A percentile compares a stretch with the other conserved stretches of the same genome.
phyloP scores from a whole-genome alignment of 2,113 vertebrate genomes.

The Malaclemys terrapin region DNA sequence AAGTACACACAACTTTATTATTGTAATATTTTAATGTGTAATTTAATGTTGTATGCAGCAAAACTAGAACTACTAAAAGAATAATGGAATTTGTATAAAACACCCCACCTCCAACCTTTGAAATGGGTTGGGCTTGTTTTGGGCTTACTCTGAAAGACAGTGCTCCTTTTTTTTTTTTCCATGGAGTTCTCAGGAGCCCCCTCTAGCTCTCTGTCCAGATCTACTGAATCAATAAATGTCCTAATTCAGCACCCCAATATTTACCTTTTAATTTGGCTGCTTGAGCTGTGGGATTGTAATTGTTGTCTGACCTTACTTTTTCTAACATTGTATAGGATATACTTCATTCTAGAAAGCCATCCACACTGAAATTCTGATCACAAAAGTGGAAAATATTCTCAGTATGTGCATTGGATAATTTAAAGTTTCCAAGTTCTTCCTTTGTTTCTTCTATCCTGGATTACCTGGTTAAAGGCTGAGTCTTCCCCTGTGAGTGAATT shows the following conservation, averaged over 20 bases:
- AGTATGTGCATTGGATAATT: background rate
- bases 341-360: background rate
- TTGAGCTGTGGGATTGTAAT: background rate
- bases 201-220: background rate
- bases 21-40: too few species aligned
- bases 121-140: too few species aligned
- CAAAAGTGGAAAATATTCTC: background rate
- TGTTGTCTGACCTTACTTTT: constrained; percentile 15
- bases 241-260: background rate
- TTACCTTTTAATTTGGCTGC: background rate
- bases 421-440: background rate
- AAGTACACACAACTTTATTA: too few species aligned
- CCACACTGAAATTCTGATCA: background rate
- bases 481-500: background rate
- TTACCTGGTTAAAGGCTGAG: background rate
- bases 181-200: background rate
- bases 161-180: too few species aligned
- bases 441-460: background rate
- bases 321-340: background rate
- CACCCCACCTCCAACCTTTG: too few species aligned
- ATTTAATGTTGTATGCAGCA: too few species aligned
- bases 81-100: too few species aligned
- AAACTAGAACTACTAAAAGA: too few species aligned
- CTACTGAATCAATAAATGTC: background rate
- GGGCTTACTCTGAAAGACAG: too few species aligned